Evolutionary conservation across 1,140 invertebrate genomes (phyloP).

Genomic region (Heterodera schachtii): DNA sequence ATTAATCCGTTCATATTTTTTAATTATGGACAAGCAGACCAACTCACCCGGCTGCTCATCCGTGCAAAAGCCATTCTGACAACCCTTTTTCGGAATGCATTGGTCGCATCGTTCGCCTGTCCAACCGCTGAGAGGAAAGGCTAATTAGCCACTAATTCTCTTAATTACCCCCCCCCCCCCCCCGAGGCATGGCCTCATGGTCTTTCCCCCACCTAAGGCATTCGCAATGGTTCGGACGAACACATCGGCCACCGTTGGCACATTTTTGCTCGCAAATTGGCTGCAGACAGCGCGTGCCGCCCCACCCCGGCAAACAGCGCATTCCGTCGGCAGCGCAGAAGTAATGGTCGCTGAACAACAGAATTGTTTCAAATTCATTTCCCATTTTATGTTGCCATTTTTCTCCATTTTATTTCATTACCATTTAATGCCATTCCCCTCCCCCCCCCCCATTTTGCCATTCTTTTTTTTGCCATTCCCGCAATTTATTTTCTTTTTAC

Average conservation of each 20-base stretch:
- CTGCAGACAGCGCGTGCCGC: conserved; percentile 8
- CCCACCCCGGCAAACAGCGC: conserved; percentile 20
- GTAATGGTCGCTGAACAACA: conserved; percentile 23
- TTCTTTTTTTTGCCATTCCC: neutral
- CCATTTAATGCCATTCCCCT: neutral
- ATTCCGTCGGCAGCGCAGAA: conserved; percentile 14
- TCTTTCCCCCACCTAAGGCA: conserved; percentile 8
- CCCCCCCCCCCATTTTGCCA: neutral
- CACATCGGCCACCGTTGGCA: conserved; percentile 18
- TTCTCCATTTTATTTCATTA: too few relatives aligned
- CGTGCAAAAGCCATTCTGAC: conserved; percentile 31
- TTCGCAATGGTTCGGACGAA: conserved; percentile 20
- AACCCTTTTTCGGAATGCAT: conserved; percentile 23
- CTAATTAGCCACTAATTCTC: neutral
- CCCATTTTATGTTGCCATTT: too few relatives aligned
- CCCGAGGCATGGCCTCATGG: conserved; percentile 12
- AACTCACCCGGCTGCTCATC: neutral
- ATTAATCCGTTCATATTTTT: too few relatives aligned
- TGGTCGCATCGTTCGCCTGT: conserved; percentile 9
- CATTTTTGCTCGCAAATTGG: conserved; percentile 25
- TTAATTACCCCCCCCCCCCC: neutral
- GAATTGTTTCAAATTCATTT: too few relatives aligned
- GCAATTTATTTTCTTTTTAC: neutral
- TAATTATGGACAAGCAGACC: too few relatives aligned
- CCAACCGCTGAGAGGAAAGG: conserved; percentile 9